Conservation (phyloP, 2,797 vertebrate species). For the Semotilus atromaculatus region DNA sequence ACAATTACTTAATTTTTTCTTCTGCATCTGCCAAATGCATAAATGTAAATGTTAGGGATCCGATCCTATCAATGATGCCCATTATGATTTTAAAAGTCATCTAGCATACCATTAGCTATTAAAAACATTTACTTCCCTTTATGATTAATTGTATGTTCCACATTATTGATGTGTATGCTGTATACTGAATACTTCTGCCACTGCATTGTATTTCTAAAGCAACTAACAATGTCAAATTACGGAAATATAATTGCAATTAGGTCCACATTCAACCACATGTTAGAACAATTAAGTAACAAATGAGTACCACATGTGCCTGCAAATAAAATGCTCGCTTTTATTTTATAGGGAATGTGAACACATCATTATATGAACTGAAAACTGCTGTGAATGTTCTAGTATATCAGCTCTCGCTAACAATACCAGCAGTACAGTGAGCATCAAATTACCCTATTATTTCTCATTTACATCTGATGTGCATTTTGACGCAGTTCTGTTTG, state of each 20-base stretch:
- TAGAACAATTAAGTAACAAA: conserved; percentile 11
- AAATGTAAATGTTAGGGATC: background rate
- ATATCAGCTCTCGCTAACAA: background rate
- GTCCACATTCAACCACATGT: conserved; percentile 9
- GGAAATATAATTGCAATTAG: conserved; percentile 17
- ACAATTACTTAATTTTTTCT: no score
- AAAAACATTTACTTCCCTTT: background rate
- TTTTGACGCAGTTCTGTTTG: background rate
- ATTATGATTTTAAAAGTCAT: background rate
- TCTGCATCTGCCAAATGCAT: background rate
- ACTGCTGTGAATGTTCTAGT: background rate
- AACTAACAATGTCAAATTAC: conserved; percentile 13
- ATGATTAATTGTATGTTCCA: background rate
- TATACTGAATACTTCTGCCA: background rate
- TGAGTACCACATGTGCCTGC: background rate
- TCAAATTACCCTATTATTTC: background rate
- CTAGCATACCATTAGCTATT: background rate
- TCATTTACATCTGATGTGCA: background rate
- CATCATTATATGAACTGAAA: background rate
- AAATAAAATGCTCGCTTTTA: background rate
- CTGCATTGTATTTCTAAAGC: background rate
- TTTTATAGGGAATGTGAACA: background rate
- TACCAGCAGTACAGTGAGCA: background rate
- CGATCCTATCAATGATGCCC: background rate
- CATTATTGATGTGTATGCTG: background rate